Evolutionary conservation across 2,888 invertebrate genomes (phyloP).

Genomic region (Eupithecia dodoneata): DNA sequence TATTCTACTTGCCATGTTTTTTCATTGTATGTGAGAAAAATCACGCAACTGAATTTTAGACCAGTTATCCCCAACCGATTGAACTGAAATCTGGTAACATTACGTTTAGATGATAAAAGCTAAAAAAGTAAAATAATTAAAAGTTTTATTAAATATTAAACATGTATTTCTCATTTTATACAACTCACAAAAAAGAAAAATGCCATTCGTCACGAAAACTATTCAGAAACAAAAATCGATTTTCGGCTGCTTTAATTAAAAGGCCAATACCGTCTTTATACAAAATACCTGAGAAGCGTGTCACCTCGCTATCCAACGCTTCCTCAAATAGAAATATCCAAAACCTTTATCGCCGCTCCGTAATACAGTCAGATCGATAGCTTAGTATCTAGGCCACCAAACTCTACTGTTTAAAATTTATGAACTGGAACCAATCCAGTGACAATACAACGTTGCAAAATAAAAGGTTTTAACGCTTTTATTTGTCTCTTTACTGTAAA

Average conservation of each 20-base stretch:
- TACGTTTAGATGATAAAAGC: no score
- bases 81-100: no score
- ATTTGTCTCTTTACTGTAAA: background rate
- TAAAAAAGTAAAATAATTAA: no score
- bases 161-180: no score
- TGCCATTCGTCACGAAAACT: background rate
- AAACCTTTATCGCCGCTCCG: slow-evolving; percentile 36
- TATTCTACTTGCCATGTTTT: no score
- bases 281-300: background rate
- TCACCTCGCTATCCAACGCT: slow-evolving; percentile 34
- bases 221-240: background rate
- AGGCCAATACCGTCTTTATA: background rate
- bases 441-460: slow-evolving; percentile 10
- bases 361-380: slow-evolving; percentile 40
- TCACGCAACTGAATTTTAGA: no score
- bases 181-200: no score
- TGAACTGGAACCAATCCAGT: slow-evolving; percentile 31
- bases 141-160: no score
- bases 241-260: background rate
- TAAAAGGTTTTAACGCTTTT: background rate
- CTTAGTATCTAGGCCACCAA: slow-evolving; percentile 42
- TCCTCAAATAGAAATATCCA: slow-evolving; percentile 32
- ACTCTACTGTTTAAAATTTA: slow-evolving; percentile 38
- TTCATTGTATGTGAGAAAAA: no score
- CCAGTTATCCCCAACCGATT: no score